Conservation (phyloP, 2,113 vertebrate species). For the Carassius auratus region DNA sequence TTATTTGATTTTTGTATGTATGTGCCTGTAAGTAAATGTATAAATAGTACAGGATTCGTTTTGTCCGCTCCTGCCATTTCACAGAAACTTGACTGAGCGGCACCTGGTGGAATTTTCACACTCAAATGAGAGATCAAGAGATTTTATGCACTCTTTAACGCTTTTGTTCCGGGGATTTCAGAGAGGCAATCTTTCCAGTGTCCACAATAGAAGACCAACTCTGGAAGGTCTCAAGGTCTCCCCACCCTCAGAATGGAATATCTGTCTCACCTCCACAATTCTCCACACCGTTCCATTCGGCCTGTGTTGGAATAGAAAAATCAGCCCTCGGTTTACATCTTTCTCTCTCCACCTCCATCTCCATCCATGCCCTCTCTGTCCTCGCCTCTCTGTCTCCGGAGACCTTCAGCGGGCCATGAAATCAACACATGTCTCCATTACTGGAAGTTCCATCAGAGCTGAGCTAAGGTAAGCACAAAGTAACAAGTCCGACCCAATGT, state of each 20-base stretch:
- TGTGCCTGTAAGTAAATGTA: conserved; percentile 50
- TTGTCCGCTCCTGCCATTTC: conserved; percentile 34
- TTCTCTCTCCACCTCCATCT: conserved; percentile 53
- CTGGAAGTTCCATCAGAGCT: conserved; percentile 47
- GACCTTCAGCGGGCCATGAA: conserved; percentile 46
- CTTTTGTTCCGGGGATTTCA: conserved; percentile 43
- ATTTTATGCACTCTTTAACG: conserved; percentile 45
- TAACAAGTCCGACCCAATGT: conserved; percentile 18
- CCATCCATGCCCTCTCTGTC: conserved; percentile 47
- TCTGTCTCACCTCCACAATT: conserved; percentile 52
- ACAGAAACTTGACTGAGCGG: conserved; percentile 19
- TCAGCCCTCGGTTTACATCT: conserved; percentile 44
- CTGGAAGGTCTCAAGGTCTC: conserved; percentile 43
- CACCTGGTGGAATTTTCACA: conserved; percentile 3
- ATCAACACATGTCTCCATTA: conserved; percentile 43
- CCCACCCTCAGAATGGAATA: conserved; percentile 60
- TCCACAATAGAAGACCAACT: conserved; percentile 30
- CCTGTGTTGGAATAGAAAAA: conserved; percentile 52
- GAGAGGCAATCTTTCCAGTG: conserved; percentile 28
- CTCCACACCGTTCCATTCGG: conserved; percentile 37
- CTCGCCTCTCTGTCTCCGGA: conserved; percentile 13
- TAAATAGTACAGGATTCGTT: conserved; percentile 50
- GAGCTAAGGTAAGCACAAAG: conserved; percentile 53
- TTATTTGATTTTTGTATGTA: conserved; percentile 42
- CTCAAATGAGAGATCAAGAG: conserved; percentile 5